Conservation (phyloP, 2,797 vertebrate genomes). For the Chaenodraco wilsoni region DNA sequence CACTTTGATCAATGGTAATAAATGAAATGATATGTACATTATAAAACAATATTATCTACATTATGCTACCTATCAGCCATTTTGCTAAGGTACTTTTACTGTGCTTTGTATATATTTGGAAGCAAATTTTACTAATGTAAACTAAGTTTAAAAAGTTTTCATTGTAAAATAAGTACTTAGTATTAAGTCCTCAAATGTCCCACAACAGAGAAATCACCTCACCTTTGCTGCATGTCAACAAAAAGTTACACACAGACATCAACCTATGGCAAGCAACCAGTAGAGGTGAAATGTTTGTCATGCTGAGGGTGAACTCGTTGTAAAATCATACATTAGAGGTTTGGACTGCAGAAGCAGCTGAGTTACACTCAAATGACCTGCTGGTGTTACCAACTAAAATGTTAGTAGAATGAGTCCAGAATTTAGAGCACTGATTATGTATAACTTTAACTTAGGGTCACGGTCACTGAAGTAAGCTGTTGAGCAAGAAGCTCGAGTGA, state of each 20-base stretch:
- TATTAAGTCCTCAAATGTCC: too few relatives aligned
- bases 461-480: slow-evolving; percentile 8
- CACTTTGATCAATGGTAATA: too few relatives aligned
- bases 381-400: slow-evolving; percentile 16
- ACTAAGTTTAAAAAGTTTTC: too few relatives aligned
- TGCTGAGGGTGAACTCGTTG: neutral
- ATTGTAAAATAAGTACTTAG: too few relatives aligned
- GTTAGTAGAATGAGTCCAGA: slow-evolving; percentile 9
- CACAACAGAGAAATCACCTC: too few relatives aligned
- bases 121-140: too few relatives aligned
- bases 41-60: too few relatives aligned
- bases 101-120: too few relatives aligned
- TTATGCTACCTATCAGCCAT: too few relatives aligned
- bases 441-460: slow-evolving; percentile 31
- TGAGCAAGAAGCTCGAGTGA: slow-evolving; percentile 4
- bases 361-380: neutral
- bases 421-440: neutral
- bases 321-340: neutral
- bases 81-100: too few relatives aligned
- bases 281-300: neutral
- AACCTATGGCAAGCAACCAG: neutral
- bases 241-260: neutral
- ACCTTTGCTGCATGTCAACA: neutral
- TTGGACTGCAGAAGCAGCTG: neutral
- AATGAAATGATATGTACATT: too few relatives aligned